phyloP scores from a whole-genome alignment of 2,113 vertebrate species.

The Mirza zaza region DNA sequence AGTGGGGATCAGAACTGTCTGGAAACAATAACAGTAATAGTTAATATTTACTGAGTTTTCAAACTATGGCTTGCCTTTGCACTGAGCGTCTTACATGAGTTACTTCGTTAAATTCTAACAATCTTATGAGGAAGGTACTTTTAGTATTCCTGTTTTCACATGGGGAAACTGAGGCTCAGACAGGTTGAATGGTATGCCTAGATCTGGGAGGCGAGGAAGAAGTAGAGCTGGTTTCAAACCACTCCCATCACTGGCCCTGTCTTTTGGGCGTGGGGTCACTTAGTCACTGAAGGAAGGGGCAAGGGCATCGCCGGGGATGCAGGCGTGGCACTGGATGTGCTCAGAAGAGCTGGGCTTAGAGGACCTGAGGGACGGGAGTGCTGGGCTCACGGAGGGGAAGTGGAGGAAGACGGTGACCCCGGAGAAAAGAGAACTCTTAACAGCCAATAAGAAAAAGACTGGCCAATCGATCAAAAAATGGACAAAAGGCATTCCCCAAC shows the following conservation, averaged over 20 bases:
- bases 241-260: neutral
- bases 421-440: neutral
- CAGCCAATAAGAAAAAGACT: neutral
- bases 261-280: neutral
- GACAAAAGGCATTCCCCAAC: neutral
- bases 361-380: neutral
- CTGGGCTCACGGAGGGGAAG: neutral
- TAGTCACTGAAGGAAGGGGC: neutral
- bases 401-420: neutral
- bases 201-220: neutral
- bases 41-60: neutral
- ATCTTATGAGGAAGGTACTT: neutral
- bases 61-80: neutral
- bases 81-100: neutral
- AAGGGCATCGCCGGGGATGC: neutral
- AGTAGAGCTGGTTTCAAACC: neutral
- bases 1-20: neutral
- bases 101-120: neutral
- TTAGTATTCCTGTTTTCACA: neutral
- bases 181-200: neutral
- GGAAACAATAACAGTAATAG: neutral
- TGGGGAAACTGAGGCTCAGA: neutral
- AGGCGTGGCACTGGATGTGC: neutral
- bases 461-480: neutral
- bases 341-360: neutral